Evolutionary conservation across 2,888 invertebrate genomes (phyloP), one percentile per base, ranked within the genome.

Genomic region (Chouioia cunea): DNA sequence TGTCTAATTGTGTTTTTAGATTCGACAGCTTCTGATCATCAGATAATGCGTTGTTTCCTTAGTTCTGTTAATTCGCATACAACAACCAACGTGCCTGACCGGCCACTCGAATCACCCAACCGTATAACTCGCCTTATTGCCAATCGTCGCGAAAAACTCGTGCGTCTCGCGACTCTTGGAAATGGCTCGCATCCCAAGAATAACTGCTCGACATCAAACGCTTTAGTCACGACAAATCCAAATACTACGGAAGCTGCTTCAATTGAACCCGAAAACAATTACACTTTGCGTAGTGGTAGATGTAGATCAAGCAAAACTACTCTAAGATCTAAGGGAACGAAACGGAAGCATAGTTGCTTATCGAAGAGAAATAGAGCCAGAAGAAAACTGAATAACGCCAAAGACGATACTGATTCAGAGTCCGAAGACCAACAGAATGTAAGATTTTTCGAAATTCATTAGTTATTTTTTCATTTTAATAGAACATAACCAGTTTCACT

Each of bases 71-170:
- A 74, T 18, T 65, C 80, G n/a, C 76, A 74, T n/a, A 71, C 76
- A 20, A 74, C 79, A 4, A 73, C 76, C 1, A 77, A 27, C 74
- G 78, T 23, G 1, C 10, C 58, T 0, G 83, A 83, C 58, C 75
- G 83, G 18, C 78, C 81, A 1, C 77, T 80, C 15, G 83, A 90
- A 47, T 90, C 89, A 64, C 89, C 90, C 0, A 93, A 93, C 83
- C 88, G 92, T 73, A 90, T 93, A 78, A 91, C 92, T 20, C 91
- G 92, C 75, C 85, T 93, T 59, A 93, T 93, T 67, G 91, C 92
- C 2, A 90, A 92, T 74, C 91, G 93, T 66, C 89, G 92, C 60
- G 89, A 90, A 56, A 91, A 92, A 66, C 86, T 92, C 48, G 86
- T 90, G 60, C 90, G 91, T 73, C 85, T 91, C 77, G 91, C 92